A percentile compares a stretch with the other conserved stretches of the same genome.
phyloP scores from a whole-genome alignment of 2,113 vertebrate species.

The Eolophus roseicapilla region DNA sequence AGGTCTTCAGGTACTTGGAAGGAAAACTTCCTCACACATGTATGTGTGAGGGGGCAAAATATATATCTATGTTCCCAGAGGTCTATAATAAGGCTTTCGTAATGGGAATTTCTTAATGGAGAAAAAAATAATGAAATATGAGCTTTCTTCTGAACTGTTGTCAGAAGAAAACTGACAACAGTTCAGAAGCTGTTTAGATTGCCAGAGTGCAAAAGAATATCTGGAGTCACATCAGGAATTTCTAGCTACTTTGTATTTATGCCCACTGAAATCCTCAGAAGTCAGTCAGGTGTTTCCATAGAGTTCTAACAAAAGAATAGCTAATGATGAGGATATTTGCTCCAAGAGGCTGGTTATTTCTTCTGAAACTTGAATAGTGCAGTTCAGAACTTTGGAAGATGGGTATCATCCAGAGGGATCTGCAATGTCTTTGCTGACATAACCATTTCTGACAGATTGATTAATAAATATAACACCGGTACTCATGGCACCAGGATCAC shows the following conservation, averaged over 20 bases:
- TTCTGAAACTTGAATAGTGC: neutral
- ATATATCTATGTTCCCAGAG: neutral
- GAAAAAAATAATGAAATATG: neutral
- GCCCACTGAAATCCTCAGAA: neutral
- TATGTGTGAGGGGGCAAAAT: neutral
- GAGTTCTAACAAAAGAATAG: neutral
- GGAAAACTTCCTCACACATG: neutral
- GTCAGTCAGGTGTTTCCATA: neutral
- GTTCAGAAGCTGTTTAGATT: neutral
- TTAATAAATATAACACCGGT: conserved; percentile 14
- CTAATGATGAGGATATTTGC: neutral
- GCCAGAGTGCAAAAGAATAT: neutral
- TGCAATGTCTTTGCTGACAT: neutral
- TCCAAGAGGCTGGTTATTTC: neutral
- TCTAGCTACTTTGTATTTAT: neutral
- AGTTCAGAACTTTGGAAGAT: neutral
- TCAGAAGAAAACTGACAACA: neutral
- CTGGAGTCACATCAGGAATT: neutral
- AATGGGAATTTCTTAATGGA: conserved; percentile 7
- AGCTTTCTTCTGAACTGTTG: neutral
- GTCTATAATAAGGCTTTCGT: neutral
- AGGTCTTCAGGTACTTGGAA: neutral
- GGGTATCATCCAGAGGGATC: neutral
- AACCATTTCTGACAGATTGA: conserved; percentile 15
- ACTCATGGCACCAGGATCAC: neutral